Evolutionary conservation across 2,888 invertebrate genomes (phyloP).

Genomic region (Liposcelis brunnea): DNA sequence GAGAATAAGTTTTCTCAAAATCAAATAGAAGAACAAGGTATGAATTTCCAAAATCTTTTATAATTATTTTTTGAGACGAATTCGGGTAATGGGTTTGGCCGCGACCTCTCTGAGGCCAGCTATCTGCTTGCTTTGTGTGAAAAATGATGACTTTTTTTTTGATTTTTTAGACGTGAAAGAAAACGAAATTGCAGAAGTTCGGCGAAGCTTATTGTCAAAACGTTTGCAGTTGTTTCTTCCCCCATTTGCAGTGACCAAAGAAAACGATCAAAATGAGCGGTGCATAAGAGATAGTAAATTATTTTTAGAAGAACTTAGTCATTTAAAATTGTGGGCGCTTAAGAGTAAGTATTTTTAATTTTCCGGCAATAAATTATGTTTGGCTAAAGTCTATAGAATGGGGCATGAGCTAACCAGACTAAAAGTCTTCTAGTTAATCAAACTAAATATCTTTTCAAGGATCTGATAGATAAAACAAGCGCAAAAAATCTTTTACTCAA

Average conservation of each 20-base stretch:
- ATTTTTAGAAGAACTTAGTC: constrained; percentile 17
- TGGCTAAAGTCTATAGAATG: background rate
- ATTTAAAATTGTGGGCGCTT: constrained; percentile 17
- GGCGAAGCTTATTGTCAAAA: constrained; percentile 12
- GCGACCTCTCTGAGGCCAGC: too few species aligned
- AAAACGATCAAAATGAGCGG: constrained; percentile 16
- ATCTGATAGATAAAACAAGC: background rate
- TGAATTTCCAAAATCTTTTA: too few species aligned
- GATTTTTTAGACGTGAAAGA: too few species aligned
- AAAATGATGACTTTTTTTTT: too few species aligned
- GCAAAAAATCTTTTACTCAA: too few species aligned
- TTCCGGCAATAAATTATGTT: background rate
- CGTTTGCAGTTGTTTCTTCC: constrained; percentile 13
- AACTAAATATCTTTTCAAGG: too few species aligned
- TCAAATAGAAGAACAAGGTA: too few species aligned
- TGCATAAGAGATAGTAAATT: constrained; percentile 18
- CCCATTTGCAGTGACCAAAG: constrained; percentile 14
- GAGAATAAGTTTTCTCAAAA: too few species aligned
- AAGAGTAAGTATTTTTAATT: constrained; percentile 17
- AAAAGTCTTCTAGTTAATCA: background rate
- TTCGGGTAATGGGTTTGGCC: too few species aligned
- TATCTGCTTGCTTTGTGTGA: too few species aligned
- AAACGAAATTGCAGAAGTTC: constrained; percentile 11
- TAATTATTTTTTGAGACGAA: too few species aligned
- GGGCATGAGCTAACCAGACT: background rate